phyloP scores from a whole-genome alignment of 1,140 invertebrate genomes.

The Lordiphosa mommai region DNA sequence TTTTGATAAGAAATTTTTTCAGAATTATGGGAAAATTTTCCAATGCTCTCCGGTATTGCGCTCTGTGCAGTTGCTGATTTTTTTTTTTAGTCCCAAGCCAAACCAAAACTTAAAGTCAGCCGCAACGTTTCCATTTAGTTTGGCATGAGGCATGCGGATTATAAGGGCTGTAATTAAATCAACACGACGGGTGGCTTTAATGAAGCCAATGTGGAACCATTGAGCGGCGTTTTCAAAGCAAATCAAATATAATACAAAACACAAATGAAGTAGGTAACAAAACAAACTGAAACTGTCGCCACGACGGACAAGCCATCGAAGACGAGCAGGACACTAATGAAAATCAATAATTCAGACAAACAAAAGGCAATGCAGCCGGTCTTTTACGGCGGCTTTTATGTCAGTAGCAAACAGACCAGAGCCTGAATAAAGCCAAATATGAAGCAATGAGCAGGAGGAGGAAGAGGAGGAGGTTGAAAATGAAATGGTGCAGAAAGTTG shows the following conservation, averaged over 20 bases:
- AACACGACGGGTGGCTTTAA: slow-evolving; percentile 6
- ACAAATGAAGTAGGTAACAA: slow-evolving; percentile 5
- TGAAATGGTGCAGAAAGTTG: slow-evolving; percentile 66
- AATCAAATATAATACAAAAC: slow-evolving; percentile 27
- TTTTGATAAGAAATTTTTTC: too few relatives aligned
- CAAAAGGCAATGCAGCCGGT: slow-evolving; percentile 32
- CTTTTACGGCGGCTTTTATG: slow-evolving; percentile 49
- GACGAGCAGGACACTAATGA: slow-evolving; percentile 51
- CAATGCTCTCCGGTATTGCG: too few relatives aligned
- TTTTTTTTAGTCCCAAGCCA: slow-evolving; percentile 31
- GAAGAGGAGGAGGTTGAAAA: slow-evolving; percentile 8
- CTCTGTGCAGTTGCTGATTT: slow-evolving; percentile 2
- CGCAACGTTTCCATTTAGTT: slow-evolving; percentile 33
- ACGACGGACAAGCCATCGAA: slow-evolving; percentile 44
- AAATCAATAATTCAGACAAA: slow-evolving; percentile 71
- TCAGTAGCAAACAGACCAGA: slow-evolving; percentile 20
- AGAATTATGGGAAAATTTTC: too few relatives aligned
- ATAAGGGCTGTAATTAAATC: slow-evolving; percentile 35
- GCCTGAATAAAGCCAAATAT: slow-evolving; percentile 68
- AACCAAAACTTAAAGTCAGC: slow-evolving; percentile 35
- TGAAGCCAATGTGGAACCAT: slow-evolving; percentile 12
- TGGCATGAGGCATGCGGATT: slow-evolving; percentile 6
- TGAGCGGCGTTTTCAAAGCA: slow-evolving; percentile 32
- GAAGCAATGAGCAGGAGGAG: slow-evolving; percentile 31
- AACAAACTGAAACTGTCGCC: slow-evolving; percentile 43